These are phyloP conservation scores for Gnathonemus echidnorhynchus DNA, from an alignment of 2,113 vertebrate genomes.

Conservation along the genomic window DNA sequence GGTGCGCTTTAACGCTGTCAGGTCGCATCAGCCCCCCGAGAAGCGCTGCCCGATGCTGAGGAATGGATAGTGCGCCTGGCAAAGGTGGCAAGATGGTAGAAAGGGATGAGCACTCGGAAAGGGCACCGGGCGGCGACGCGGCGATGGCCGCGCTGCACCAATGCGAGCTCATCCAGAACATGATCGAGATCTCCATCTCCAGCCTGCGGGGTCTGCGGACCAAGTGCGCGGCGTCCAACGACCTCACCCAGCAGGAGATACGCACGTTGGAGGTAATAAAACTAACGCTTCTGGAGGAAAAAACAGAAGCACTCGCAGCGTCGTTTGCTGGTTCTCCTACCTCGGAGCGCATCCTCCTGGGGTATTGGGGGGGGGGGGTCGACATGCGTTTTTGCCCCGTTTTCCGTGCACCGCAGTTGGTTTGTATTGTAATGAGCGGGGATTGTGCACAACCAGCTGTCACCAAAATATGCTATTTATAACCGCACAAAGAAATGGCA, in stretches of 20 bases:
- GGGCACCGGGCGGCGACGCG: slow-evolving; percentile 56
- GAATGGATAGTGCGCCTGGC: slow-evolving; percentile 76
- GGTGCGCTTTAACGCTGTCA: slow-evolving; percentile 37
- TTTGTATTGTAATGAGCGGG: slow-evolving; percentile 17
- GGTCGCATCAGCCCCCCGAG: slow-evolving; percentile 46
- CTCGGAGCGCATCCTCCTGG: slow-evolving; percentile 11
- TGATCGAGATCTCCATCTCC: slow-evolving; percentile 95
- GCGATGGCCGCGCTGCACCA: slow-evolving; percentile 80
- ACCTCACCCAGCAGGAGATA: slow-evolving; percentile 93
- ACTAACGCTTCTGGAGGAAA: neutral
- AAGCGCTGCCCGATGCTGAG: slow-evolving; percentile 77
- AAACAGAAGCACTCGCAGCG: slow-evolving; percentile 47
- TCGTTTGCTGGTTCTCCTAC: slow-evolving; percentile 48
- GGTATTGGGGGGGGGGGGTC: neutral
- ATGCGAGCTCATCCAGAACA: slow-evolving; percentile 90
- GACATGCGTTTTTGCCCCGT: slow-evolving; percentile 31
- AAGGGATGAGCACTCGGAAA: slow-evolving; percentile 57
- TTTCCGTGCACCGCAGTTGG: slow-evolving; percentile 19
- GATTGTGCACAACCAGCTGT: slow-evolving; percentile 3
- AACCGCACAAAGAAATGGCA: neutral
- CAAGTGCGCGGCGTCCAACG: slow-evolving; percentile 90
- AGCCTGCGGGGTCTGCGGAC: slow-evolving; percentile 89
- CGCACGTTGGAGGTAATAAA: slow-evolving; percentile 83
- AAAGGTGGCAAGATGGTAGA: slow-evolving; percentile 70
- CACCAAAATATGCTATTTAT: slow-evolving; percentile 13